A percentile compares a stretch with the other conserved stretches of the same genome.
phyloP scores from a whole-genome alignment of 2,797 vertebrate species.

The Hippopotamyrus pictus region DNA sequence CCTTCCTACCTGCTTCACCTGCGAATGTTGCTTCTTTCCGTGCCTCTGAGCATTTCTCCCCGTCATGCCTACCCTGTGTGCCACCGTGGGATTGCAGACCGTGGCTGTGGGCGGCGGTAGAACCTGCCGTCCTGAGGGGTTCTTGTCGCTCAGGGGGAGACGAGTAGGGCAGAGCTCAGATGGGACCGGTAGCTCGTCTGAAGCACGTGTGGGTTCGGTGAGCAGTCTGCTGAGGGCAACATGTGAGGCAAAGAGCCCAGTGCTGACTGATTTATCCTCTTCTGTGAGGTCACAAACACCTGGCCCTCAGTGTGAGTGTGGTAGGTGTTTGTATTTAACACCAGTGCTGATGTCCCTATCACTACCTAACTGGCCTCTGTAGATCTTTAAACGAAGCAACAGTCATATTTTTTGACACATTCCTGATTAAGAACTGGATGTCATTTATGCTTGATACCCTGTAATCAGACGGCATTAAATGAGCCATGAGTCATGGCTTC shows the following conservation, averaged over 20 bases:
- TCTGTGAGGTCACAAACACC: neutral
- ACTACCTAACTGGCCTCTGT: neutral
- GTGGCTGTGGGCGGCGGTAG: neutral
- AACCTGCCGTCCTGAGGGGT: neutral
- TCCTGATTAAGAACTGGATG: neutral
- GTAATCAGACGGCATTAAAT: conserved; percentile 12
- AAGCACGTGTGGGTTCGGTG: neutral
- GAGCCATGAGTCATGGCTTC: conserved; percentile 12
- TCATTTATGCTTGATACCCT: conserved; percentile 11
- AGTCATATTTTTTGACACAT: neutral
- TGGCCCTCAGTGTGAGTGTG: neutral
- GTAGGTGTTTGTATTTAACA: neutral
- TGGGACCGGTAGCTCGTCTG: neutral
- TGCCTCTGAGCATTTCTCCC: too few relatives aligned
- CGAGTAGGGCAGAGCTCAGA: neutral
- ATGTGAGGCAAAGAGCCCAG: neutral
- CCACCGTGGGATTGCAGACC: neutral
- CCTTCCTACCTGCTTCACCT: neutral
- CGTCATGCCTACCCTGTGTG: neutral
- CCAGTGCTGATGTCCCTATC: neutral
- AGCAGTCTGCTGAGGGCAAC: neutral
- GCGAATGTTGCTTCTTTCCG: neutral
- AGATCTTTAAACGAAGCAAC: neutral
- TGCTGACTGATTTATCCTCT: neutral
- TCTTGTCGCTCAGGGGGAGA: neutral